A percentile compares a stretch with the other conserved stretches of the same genome.
Evolutionary conservation across 2,113 vertebrate genomes (phyloP).

Genomic region (Phodopus roborovskii): DNA sequence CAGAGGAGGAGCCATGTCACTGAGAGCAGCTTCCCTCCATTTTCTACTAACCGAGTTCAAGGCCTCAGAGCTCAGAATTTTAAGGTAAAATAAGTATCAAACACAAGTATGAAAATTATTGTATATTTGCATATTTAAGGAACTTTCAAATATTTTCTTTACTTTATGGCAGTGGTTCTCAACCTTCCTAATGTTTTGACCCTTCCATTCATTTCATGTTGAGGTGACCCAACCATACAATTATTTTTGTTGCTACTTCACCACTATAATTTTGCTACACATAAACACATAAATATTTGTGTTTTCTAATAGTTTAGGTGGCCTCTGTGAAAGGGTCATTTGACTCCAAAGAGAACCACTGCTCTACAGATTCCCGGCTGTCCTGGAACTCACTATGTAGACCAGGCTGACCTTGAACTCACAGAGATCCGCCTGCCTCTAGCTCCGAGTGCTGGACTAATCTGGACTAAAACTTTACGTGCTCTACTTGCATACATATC

Average conservation of each 20-base stretch:
- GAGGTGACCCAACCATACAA: not conserved
- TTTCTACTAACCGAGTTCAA: not conserved
- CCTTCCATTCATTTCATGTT: not conserved
- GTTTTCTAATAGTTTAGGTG: not conserved
- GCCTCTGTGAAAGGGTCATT: not conserved
- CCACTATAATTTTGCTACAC: not conserved
- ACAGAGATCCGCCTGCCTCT: not conserved
- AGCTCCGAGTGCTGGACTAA: not conserved
- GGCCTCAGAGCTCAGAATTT: constrained; percentile 17
- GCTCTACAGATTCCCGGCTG: not conserved
- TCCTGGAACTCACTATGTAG: not conserved
- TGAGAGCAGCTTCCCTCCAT: not conserved
- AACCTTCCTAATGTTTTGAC: not conserved
- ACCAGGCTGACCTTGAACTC: not conserved
- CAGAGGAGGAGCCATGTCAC: not conserved
- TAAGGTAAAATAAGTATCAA: constrained; percentile 52
- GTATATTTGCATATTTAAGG: not conserved
- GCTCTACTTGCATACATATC: not conserved
- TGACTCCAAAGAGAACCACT: not conserved
- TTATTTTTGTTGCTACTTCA: not conserved
- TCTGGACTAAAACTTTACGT: not conserved
- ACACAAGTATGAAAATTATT: not conserved
- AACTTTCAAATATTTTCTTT: not conserved
- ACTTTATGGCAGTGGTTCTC: not conserved
- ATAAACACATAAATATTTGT: not conserved